phyloP scores from a whole-genome alignment of 2,797 vertebrate genomes.

The Pelochelys cantorii region DNA sequence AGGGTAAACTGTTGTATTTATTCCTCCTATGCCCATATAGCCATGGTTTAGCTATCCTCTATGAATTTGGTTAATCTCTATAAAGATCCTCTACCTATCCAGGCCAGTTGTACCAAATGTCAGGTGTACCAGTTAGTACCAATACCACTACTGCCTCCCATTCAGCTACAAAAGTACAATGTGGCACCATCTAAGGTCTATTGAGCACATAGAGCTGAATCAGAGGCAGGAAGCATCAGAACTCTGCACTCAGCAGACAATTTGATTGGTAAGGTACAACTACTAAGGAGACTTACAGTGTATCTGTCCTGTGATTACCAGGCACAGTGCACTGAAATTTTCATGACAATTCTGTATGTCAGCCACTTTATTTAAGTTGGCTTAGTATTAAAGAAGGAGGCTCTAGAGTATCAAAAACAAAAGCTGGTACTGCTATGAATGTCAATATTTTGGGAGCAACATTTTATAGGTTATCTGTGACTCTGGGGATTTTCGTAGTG shows the following conservation, averaged over 20 bases:
- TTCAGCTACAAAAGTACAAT: background rate
- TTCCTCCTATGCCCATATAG: conserved; percentile 28
- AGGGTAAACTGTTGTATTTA: conserved; percentile 50
- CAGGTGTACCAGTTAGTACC: background rate
- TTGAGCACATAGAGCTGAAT: background rate
- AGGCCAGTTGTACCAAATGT: background rate
- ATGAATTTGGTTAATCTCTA: conserved; percentile 11
- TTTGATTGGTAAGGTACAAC: background rate
- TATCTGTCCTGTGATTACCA: background rate
- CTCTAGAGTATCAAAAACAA: background rate
- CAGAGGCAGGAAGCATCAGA: background rate
- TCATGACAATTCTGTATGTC: background rate
- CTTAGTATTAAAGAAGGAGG: background rate
- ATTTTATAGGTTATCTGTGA: background rate
- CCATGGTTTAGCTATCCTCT: conserved; percentile 4
- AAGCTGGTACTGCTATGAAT: background rate
- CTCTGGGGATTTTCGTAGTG: background rate
- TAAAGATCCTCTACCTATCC: conserved; percentile 9
- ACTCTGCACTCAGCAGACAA: background rate
- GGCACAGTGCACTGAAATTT: background rate
- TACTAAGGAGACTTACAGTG: background rate
- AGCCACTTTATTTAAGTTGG: background rate
- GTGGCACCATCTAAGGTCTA: fast-evolving
- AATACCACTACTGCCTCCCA: background rate
- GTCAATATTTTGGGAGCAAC: background rate